Base-by-base conservation (phyloP, 2,888 invertebrate genomes). In the Bugulina stolonifera region DNA sequence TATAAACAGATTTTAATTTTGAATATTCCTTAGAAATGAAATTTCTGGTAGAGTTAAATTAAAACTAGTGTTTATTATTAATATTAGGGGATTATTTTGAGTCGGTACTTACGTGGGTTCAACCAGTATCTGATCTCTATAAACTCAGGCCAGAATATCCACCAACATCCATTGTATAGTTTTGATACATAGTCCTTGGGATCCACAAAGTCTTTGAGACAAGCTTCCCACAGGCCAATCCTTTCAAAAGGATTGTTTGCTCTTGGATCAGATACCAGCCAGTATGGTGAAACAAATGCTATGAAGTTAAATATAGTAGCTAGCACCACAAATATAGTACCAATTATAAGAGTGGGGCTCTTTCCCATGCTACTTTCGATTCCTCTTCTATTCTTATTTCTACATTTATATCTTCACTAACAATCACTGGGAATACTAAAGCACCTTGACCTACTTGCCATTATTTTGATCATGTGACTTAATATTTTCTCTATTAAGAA, bases 81-180 rank as follows among this genome's bases (percentile, higher is more conserved):
- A n/a, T n/a, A n/a, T n/a, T n/a, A n/a, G n/a, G n/a, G n/a, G n/a
- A n/a, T n/a, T n/a, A n/a, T n/a, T n/a, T n/a, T n/a, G 22, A 52
- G 25, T 57, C 14, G 32, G 1, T 27, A 87, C 88, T 87, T 85
- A 92, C 92, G 90, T 72, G 94, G 94, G 77, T 94, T 85, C 1
- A 97, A 86, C 79, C 93, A 91, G 78, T 94, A 91, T 79, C 93
- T 91, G 76, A 97, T 93, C 73, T 94, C 94, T 81, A 94, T 93
- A 83, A 93, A 95, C 85, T 97, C 96, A 83, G 94, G 95, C 85
- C 95, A 93, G 81, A 96, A 94, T 74, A 97, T 92, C 94, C 96
- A 97, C 92, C 94, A 94, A 81, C 97, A 97, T 0, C 93, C 93
- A 80, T 95, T 93, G 85, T 95, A 96, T 84, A 91, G 94, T 73